Evolutionary conservation across 2,888 invertebrate genomes (phyloP).

Genomic region (Drosophila neotestacea): DNA sequence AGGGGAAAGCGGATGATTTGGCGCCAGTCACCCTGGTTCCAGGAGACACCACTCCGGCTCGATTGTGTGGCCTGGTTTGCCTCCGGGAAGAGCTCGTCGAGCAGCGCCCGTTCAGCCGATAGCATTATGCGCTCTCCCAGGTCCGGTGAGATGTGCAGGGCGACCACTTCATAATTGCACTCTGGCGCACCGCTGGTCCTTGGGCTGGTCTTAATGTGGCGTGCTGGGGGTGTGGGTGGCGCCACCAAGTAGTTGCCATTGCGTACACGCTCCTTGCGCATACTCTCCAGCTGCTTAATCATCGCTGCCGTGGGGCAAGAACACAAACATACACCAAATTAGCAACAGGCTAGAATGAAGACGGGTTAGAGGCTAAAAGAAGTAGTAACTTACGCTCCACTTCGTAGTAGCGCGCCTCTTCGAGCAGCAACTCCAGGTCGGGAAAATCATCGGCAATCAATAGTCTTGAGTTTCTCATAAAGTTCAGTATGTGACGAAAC

Average conservation of each 20-base stretch:
- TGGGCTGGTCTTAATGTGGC: slow-evolving; percentile 81
- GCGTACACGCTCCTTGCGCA: slow-evolving; percentile 89
- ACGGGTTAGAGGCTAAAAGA: not conserved
- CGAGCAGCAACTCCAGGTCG: slow-evolving; percentile 93
- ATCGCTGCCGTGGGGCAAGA: slow-evolving; percentile 86
- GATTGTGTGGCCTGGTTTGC: slow-evolving; percentile 91
- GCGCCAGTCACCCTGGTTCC: slow-evolving; percentile 92
- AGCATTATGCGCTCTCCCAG: slow-evolving; percentile 92
- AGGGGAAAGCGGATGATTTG: slow-evolving; percentile 94
- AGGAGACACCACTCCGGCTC: slow-evolving; percentile 91
- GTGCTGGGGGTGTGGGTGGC: slow-evolving; percentile 84
- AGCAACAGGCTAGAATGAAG: slow-evolving; percentile 24
- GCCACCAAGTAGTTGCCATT: slow-evolving; percentile 86
- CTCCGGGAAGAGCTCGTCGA: slow-evolving; percentile 92
- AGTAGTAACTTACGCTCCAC: slow-evolving; percentile 90
- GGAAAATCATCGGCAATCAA: slow-evolving; percentile 94
- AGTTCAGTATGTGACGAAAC: slow-evolving; percentile 99
- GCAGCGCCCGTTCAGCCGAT: slow-evolving; percentile 91
- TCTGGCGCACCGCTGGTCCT: slow-evolving; percentile 76
- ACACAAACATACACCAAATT: slow-evolving; percentile 14
- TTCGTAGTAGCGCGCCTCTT: slow-evolving; percentile 96
- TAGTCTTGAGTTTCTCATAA: slow-evolving; percentile 95
- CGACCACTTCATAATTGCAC: slow-evolving; percentile 91
- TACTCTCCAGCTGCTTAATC: slow-evolving; percentile 90
- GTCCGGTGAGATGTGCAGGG: slow-evolving; percentile 91